Evolutionary conservation across 2,797 vertebrate species (phyloP), one percentile per base, ranked within the genome.

Genomic region (Hemibagrus guttatus): DNA sequence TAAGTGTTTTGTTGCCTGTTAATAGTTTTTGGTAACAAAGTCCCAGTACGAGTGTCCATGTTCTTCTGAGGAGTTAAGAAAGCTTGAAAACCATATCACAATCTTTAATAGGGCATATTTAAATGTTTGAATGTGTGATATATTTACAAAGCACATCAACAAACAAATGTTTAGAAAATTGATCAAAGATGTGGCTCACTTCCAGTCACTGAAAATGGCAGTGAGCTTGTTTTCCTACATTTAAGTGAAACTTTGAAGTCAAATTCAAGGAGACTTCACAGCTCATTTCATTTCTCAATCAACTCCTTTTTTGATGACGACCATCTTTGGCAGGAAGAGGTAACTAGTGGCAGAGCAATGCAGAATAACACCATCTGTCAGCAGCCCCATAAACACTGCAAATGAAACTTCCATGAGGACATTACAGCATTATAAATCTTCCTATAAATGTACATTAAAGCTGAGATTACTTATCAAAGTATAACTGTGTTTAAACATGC

Each of bases 191-290:
- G 78, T 91, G 90, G 90, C 87, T 23, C 42, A 14, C n/a, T 21
- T 88, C 87, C 86, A 89, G 31, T 80, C 69, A 31, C 28, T 31
- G 82, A 81, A 87, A 64, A 64, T 59, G 19, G 35, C 28, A 46
- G 79, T 76, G 72, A 59, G 87, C 81, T 78, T 90, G 83, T 87
- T 89, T 87, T 82, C 56, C 69, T 54, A 56, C 31, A 88, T 90
- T 78, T 85, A 85, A 72, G 31, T 76, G 26, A 72, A 90, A 91
- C 88, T 91, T 91, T 90, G 85, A 91, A 89, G 88, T 86, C 61
- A 80, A 90, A 89, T 90, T 91, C 90, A 91, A 91, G 89, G 90
- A 90, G 85, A 91, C 87, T 88, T 88, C 84, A 89, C 85, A 90
- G 87, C 87, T 90, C 68, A 84, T 90, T 89, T 89, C 8, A 69